These are phyloP conservation scores for Mirza zaza DNA, from an alignment of 2,113 vertebrate genomes.

Conservation along the genomic window DNA sequence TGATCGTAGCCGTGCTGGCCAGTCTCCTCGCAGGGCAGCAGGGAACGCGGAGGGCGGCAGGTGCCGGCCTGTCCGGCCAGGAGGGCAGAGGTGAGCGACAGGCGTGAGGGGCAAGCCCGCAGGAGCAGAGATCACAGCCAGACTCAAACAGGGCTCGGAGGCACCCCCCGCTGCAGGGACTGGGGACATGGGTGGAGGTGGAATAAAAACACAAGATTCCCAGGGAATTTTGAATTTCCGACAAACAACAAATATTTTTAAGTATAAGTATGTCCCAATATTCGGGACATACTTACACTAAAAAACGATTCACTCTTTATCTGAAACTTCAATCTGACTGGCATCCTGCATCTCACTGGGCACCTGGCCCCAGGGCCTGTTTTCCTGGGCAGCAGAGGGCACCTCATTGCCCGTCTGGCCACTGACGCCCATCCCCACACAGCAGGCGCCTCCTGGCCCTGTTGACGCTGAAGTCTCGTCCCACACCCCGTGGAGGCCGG, in stretches of 20 bases:
- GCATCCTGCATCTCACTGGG: background rate
- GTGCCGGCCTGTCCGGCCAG: fast-evolving
- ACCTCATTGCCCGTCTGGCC: too few species aligned
- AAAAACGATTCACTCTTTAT: background rate
- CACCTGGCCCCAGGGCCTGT: background rate
- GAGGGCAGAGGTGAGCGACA: background rate
- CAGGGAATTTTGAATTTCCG: background rate
- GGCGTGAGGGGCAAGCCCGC: background rate
- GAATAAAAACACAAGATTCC: background rate
- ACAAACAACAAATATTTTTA: background rate
- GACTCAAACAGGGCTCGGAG: too few species aligned
- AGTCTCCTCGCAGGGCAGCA: background rate
- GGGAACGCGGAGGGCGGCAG: background rate
- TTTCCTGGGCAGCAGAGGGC: background rate
- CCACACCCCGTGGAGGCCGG: background rate
- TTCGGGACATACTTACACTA: background rate
- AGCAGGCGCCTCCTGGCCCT: background rate
- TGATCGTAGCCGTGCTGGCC: background rate
- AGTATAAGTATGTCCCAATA: background rate
- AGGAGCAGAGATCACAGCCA: background rate
- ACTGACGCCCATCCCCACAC: background rate
- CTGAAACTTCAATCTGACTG: background rate
- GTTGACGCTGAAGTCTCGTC: background rate
- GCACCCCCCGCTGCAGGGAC: background rate
- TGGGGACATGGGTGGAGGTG: background rate